phyloP scores from a whole-genome alignment of 2,888 invertebrate species.

The Drosophila maculinotata region DNA sequence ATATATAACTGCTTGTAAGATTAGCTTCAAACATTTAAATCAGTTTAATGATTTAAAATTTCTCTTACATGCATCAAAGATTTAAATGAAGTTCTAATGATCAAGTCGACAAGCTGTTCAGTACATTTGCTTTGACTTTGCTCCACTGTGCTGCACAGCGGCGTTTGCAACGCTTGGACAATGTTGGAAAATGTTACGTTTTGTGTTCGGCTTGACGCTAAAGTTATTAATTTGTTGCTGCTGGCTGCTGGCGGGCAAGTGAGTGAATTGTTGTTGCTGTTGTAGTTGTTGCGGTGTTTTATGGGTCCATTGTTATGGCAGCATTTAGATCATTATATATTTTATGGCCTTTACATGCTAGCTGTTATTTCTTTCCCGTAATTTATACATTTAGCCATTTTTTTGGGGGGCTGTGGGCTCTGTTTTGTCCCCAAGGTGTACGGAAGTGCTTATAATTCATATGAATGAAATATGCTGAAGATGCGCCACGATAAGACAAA shows the following conservation, averaged over 20 bases:
- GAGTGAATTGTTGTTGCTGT: constrained; percentile 42
- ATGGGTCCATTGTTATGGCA: constrained; percentile 68
- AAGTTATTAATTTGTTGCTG: constrained; percentile 66
- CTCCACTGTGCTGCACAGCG: constrained; percentile 32
- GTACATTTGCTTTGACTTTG: neutral
- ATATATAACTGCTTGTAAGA: too few species aligned
- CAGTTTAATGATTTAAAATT: too few species aligned
- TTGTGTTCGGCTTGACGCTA: constrained; percentile 38
- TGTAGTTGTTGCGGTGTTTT: constrained; percentile 51
- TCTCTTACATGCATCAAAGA: too few species aligned
- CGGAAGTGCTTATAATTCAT: constrained; percentile 38
- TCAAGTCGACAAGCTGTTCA: neutral
- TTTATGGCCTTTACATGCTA: constrained; percentile 21
- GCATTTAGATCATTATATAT: constrained; percentile 58
- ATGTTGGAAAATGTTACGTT: constrained; percentile 68
- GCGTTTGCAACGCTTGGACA: constrained; percentile 62
- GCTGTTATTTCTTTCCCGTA: constrained; percentile 6
- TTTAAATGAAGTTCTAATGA: too few species aligned
- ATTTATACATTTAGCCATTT: constrained; percentile 15
- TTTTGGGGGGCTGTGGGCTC: neutral
- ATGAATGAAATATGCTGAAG: neutral
- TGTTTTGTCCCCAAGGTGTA: constrained; percentile 3
- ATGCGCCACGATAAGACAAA: constrained; percentile 2
- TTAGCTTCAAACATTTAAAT: too few species aligned
- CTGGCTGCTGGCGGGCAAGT: constrained; percentile 33